Percentiles rank a stretch among this genome's conserved stretches.
Conservation (phyloP, 2,888 invertebrate genomes). For the Thelaira solivaga region DNA sequence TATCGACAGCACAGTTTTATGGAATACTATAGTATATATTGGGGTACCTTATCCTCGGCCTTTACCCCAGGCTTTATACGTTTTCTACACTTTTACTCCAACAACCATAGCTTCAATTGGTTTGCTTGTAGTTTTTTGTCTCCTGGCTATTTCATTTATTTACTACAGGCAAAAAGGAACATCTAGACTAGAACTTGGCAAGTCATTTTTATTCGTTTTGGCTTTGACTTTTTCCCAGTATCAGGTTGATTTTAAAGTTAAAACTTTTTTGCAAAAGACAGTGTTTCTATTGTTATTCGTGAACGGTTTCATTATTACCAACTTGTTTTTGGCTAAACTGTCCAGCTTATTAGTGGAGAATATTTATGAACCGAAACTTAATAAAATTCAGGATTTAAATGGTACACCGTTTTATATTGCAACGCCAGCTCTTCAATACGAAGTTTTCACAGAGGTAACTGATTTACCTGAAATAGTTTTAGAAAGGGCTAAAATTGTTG, state of each 20-base stretch:
- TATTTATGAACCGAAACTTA: constrained; percentile 23
- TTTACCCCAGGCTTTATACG: constrained; percentile 1
- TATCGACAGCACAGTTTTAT: not conserved
- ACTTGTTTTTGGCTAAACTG: constrained; percentile 32
- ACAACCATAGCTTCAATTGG: not conserved
- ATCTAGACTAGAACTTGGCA: constrained; percentile 3
- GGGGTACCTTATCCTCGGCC: constrained; percentile 15
- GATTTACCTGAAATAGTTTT: not conserved
- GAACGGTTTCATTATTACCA: constrained; percentile 24
- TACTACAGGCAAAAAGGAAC: not conserved
- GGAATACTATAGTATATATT: not conserved
- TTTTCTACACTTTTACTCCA: not conserved
- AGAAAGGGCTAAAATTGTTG: not conserved
- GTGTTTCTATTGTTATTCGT: not conserved
- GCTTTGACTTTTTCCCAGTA: not conserved
- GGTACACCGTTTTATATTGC: not conserved
- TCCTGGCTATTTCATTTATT: not conserved
- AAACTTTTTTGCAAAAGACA: not conserved
- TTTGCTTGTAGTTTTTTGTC: not conserved
- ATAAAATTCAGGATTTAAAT: constrained; percentile 1
- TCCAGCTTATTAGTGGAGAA: constrained; percentile 31
- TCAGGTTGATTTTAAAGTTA: not conserved
- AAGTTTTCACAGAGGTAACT: not conserved
- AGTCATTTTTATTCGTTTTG: constrained; percentile 23
- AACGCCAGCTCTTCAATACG: not conserved